These are phyloP conservation scores for Achlya flavicornis DNA, from an alignment of 2,888 invertebrate genomes.

Conservation along the genomic window DNA sequence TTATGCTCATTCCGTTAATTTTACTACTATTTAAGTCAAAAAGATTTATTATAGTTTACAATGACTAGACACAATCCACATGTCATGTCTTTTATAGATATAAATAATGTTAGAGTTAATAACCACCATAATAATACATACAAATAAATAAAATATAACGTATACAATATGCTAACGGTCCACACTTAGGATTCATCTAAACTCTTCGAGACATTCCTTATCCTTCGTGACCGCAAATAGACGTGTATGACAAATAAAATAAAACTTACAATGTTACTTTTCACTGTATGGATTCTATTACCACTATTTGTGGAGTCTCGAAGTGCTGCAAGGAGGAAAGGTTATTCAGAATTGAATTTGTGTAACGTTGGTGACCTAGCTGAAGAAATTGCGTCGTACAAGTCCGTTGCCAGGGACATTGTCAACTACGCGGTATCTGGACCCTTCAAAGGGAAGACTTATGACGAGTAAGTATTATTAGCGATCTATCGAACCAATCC, in stretches of 20 bases:
- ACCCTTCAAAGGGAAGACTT: conserved; percentile 83
- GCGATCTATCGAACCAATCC: conserved; percentile 19
- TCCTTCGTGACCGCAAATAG: background rate
- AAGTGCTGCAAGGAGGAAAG: conserved; percentile 30
- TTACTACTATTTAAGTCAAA: too few relatives aligned
- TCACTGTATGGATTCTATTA: background rate
- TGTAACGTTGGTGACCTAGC: conserved; percentile 51
- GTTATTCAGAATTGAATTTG: conserved; percentile 24
- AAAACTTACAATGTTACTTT: background rate
- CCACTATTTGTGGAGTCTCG: conserved; percentile 1
- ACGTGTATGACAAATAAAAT: background rate
- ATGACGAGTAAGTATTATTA: conserved; percentile 73
- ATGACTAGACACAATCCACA: background rate
- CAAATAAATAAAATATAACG: background rate
- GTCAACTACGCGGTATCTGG: conserved; percentile 77
- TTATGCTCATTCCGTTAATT: too few relatives aligned
- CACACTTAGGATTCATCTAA: background rate
- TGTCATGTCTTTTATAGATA: too few relatives aligned
- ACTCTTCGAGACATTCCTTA: background rate
- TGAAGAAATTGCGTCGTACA: conserved; percentile 85
- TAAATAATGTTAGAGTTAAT: too few relatives aligned
- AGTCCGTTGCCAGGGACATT: conserved; percentile 77
- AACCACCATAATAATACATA: too few relatives aligned
- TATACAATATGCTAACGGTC: background rate
- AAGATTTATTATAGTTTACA: too few relatives aligned